Evolutionary conservation across 2,888 invertebrate genomes (phyloP).

Genomic region (Nomada fucata): DNA sequence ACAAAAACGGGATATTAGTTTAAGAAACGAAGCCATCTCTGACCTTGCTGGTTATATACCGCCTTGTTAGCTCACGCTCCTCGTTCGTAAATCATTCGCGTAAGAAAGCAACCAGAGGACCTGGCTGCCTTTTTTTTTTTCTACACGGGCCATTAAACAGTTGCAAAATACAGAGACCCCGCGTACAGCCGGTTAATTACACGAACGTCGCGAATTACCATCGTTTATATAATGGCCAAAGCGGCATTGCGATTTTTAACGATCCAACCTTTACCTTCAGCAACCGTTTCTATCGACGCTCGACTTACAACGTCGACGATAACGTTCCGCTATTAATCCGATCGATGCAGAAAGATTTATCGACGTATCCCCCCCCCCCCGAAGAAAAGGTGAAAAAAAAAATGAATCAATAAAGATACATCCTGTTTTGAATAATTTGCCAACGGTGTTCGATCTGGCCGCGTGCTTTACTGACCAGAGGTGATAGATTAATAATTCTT

Average conservation of each 20-base stretch:
- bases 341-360: background rate
- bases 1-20: background rate
- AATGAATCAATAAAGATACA: background rate
- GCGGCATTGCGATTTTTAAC: slow-evolving; percentile 1
- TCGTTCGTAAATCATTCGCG: slow-evolving; percentile 52
- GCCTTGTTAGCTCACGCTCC: slow-evolving; percentile 36
- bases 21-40: background rate
- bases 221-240: slow-evolving; percentile 55
- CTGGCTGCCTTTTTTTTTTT: slow-evolving; percentile 14
- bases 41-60: slow-evolving; percentile 29
- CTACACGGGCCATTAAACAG: slow-evolving; percentile 47
- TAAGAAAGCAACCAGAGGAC: slow-evolving; percentile 46
- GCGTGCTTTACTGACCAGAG: no score
- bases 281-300: background rate
- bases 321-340: background rate
- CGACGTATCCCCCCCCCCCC: background rate
- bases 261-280: slow-evolving; percentile 14
- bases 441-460: no score
- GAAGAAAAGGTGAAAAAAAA: background rate
- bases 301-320: background rate
- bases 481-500: slow-evolving; percentile 59
- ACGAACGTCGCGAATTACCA: slow-evolving; percentile 45
- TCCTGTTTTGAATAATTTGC: no score
- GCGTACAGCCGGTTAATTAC: slow-evolving; percentile 46
- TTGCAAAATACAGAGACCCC: slow-evolving; percentile 53